phyloP scores from a whole-genome alignment of 23 tunicate genomes.

The Ciona savignyi region DNA sequence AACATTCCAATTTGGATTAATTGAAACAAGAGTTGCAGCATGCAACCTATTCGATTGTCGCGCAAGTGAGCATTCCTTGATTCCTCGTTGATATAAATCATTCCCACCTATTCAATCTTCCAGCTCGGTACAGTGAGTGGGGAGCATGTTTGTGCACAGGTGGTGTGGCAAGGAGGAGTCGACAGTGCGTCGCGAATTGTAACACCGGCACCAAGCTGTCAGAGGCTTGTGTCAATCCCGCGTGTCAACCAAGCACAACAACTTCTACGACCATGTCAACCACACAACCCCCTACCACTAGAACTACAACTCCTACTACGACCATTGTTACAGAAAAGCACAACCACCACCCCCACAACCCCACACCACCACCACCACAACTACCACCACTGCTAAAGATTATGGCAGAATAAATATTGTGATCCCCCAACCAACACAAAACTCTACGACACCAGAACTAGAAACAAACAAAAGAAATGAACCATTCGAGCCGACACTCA shows the following conservation, averaged over 20 bases:
- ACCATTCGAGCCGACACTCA: background rate
- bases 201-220: background rate
- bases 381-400: background rate
- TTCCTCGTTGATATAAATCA: no score
- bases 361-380: background rate
- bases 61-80: background rate
- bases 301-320: background rate
- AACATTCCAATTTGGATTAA: background rate
- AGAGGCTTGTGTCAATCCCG: background rate
- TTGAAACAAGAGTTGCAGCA: background rate
- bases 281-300: background rate
- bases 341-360: no score
- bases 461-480: no score
- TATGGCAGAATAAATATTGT: background rate
- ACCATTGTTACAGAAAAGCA: background rate
- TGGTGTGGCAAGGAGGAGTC: background rate
- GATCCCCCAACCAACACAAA: background rate
- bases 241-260: background rate
- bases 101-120: no score
- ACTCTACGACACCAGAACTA: no score
- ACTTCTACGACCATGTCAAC: background rate
- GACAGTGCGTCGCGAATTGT: background rate
- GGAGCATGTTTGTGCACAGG: background rate
- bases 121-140: background rate
- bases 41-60: background rate